Percentiles rank a stretch among this genome's conserved stretches.
phyloP scores from a whole-genome alignment of 2,113 vertebrate species.

The mouse (Mus musculus) region DNA sequence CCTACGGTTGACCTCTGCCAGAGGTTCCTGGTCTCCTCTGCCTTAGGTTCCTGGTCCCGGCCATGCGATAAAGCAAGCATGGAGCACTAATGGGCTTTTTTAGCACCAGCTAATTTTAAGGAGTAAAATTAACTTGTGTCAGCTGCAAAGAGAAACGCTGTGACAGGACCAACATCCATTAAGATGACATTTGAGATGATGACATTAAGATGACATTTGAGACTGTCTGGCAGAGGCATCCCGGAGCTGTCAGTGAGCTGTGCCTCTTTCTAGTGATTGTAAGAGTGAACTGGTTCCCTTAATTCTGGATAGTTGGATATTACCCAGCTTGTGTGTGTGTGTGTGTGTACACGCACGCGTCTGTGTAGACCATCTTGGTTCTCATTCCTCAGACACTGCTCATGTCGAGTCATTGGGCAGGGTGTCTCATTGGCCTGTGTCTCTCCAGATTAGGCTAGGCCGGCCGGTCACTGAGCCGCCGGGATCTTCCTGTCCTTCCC shows the following conservation, averaged over 20 bases:
- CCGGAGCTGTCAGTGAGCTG: not conserved
- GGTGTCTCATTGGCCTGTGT: not conserved
- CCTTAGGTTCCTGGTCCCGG: accelerated
- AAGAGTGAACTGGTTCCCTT: not conserved
- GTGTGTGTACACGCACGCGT: not conserved
- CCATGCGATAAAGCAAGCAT: not conserved
- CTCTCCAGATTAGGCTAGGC: too few relatives aligned
- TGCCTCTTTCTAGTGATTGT: not conserved
- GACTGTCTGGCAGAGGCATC: not conserved
- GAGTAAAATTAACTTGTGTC: not conserved
- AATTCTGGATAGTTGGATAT: not conserved
- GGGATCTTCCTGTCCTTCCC: not conserved
- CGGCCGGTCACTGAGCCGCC: not conserved
- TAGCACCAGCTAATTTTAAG: not conserved
- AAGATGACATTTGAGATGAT: not conserved
- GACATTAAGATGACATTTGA: not conserved
- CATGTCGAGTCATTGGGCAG: not conserved
- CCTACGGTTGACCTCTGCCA: accelerated
- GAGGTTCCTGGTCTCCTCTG: not conserved
- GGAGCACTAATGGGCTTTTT: not conserved
- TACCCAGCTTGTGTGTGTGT: not conserved
- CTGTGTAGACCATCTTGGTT: too few relatives aligned
- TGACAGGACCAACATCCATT: not conserved
- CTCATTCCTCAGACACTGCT: not conserved
- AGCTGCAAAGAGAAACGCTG: not conserved